Evolutionary conservation across 2,888 invertebrate species (phyloP).

Genomic region (Cloeon dipterum): DNA sequence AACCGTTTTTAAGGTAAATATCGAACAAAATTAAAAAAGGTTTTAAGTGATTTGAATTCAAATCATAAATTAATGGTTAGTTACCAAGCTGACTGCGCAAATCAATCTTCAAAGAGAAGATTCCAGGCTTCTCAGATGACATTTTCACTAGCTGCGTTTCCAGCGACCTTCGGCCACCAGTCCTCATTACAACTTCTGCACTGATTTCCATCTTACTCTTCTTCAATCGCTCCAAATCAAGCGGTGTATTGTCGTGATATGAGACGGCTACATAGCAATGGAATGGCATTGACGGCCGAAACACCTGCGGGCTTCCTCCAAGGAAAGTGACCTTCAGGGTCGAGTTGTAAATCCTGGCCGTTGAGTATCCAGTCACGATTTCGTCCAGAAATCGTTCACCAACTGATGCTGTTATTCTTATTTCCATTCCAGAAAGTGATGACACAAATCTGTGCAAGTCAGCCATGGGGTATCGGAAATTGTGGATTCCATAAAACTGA

Average conservation of each 20-base stretch:
- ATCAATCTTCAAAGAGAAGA: slow-evolving; percentile 68
- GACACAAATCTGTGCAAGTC: slow-evolving; percentile 47
- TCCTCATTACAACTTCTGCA: slow-evolving; percentile 32
- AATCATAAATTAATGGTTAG: neutral
- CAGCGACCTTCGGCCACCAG: slow-evolving; percentile 38
- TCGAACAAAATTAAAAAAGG: neutral
- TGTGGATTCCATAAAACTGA: slow-evolving; percentile 71
- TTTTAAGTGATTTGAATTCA: neutral
- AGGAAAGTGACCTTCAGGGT: slow-evolving; percentile 61
- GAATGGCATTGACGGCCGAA: slow-evolving; percentile 87
- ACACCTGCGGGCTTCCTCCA: slow-evolving; percentile 78
- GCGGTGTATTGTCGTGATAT: slow-evolving; percentile 72
- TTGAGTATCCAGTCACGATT: slow-evolving; percentile 64
- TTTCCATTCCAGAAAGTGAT: slow-evolving; percentile 50
- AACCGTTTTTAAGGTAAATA: slow-evolving; percentile 12
- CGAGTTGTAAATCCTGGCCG: slow-evolving; percentile 70
- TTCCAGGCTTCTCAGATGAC: slow-evolving; percentile 40
- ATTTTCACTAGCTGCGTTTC: slow-evolving; percentile 34
- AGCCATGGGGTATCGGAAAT: slow-evolving; percentile 65
- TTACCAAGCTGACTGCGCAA: slow-evolving; percentile 37
- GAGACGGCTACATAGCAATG: slow-evolving; percentile 68
- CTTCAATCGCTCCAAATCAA: slow-evolving; percentile 35
- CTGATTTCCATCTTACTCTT: slow-evolving; percentile 42
- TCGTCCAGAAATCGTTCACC: slow-evolving; percentile 74
- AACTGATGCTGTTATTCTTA: slow-evolving; percentile 63